Evolutionary conservation across 2,113 vertebrate species (phyloP), one percentile per base, ranked within the genome.

Genomic region (Morone saxatilis): DNA sequence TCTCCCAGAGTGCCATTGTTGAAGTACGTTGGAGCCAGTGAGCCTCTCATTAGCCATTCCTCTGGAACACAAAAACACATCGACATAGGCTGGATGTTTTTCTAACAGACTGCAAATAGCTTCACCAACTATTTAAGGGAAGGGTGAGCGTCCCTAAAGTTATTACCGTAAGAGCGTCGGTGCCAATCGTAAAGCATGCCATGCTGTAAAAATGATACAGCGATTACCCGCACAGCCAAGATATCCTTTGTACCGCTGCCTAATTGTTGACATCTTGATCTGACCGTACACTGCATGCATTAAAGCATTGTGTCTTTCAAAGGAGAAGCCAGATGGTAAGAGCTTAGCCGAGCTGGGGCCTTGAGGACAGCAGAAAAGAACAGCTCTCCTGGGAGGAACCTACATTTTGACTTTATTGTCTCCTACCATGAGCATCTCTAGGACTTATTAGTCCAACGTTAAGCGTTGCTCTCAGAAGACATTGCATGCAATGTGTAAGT

Each of bases 61-160:
- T 74, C 83, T 82, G 81, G 54, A 87, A 70, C 78, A 83, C 71
- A 75, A 70, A 65, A 88, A 78, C 86, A 54, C 86, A 31, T 80
- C 54, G 53, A 81, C 80, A 88, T 84, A 62, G 77, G 78, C 78
- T 83, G 80, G 54, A 80, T 87, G 85, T 66, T 62, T 83, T 68
- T 84, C 54, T 71, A 86, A 90, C 81, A 86, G 86, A 84, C 84
- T 66, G 72, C 78, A 84, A 85, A 90, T 80, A 51, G 82, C 87
- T 71, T 78, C 40, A 70, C 16, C 31, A 57, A 31, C 87, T 89
- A 78, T 92, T 84, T 76, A 77, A 85, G 60, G 51, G 57, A 82
- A 70, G 65, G 17, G 17, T 38, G 41, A 85, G 73, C 17, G 9
- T 73, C 85, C 68, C 80, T 69, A 85, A 66, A 84, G 66, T 66